Base-by-base conservation (phyloP, 2,113 vertebrate genomes). In the Vidua macroura region DNA sequence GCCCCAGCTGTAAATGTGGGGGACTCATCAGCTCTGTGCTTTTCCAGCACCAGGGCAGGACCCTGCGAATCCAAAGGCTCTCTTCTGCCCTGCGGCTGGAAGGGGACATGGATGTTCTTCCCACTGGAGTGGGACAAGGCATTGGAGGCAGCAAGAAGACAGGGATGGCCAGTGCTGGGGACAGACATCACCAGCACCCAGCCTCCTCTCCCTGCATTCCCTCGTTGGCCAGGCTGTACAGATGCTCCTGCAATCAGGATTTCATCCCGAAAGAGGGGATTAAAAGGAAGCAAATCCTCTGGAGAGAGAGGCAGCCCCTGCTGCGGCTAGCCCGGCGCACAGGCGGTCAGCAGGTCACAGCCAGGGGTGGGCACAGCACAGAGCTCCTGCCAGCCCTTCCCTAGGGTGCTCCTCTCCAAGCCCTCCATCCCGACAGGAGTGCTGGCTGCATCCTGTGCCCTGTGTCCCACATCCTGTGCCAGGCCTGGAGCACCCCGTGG, bases 251-350 rank as follows among this genome's bases (percentile, higher is more conserved):
- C 83, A 77, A 41, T 55, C 79, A 81, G 48, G 43, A 55, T 81
- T 74, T 85, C 51, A 83, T 78, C 73, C 44, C 4, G 0, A 55
- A 58, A 59, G 63, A 66, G 17, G 59, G 44, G 92, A 95, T 96
- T 96, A 95, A 84, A 37, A 46, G 70, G 63, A 63, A 69, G 64
- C 48, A 93, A 96, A 93, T 95, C 89, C 22, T 0, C 64, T 4
- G 73, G 25, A 70, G 64, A 53, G 64, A 70, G 56, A 18, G 31
- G 51, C 82, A 88, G 62, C 66, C 70, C 60, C 82, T 56, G 20
- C 46, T 5, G 30, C 1, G 0, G 56, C 31, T 64, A 66, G 64
- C 35, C 31, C 2, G 0, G 18, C 0, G 4, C 33, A 20, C 48
- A 51, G 3, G 4, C 0, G 7, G 80, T 62, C 91, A 91, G 64